Base-by-base conservation (phyloP, 2,888 invertebrate genomes). In the Zele albiditarsus region DNA sequence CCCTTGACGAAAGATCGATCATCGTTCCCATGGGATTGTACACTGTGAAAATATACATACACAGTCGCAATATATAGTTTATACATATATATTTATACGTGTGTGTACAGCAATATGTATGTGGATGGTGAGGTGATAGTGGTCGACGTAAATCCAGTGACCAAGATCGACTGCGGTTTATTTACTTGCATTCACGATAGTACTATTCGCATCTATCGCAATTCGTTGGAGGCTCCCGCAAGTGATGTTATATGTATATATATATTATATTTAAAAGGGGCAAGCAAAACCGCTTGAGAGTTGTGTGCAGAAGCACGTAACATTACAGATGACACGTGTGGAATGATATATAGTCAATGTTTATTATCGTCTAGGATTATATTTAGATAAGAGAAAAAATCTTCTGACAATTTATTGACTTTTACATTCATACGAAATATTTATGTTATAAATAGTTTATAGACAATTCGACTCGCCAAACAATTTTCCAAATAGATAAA, bases 81-180 rank as follows among this genome's bases (percentile, higher is more conserved):
- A 62, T 62, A 62, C 31, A 62, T 8, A 28, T 31, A 12, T n/a
- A n/a, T 27, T n/a, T 16, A 27, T 16, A 3, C n/a, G 8, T 62
- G n/a, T 31, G n/a, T 31, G n/a, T n/a, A 57, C 16, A 16, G 60
- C 60, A 60, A 60, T 60, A 25, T 60, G 27, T 60, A 23, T 25
- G 20, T 20, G 57, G 16, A 23, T 14, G 6, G 6, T 3, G 57
- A 6, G 2, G 33, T 16, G 2, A 20, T 63, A 38, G 63, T 12
- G 63, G 63, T 63, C 38, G 33, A 38, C 20, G 38, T 33, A 63
- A 38, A 63, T 63, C 23, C 63, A n/a, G 38, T 38, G 14, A 33
- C 33, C 3, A 63, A 63, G 63, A 63, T 63, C 63, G 33, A 38
- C 63, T 63, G 63, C n/a, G 63, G 63, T 63, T 33, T 63, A 33